These are phyloP conservation scores for Nycteola revayana DNA, from an alignment of 2,888 invertebrate genomes.

Conservation along the genomic window DNA sequence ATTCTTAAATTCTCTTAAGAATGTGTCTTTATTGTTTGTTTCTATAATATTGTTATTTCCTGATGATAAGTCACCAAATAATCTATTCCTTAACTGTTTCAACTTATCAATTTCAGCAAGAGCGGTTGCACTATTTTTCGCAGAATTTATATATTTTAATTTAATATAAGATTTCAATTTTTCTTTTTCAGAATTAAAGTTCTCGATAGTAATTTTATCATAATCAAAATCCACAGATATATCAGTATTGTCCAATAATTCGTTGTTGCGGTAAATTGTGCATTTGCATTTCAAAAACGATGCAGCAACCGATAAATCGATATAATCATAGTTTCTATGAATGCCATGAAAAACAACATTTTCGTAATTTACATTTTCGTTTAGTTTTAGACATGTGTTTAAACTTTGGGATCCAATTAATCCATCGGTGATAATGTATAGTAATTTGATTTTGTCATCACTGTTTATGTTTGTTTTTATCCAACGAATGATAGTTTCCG, in stretches of 20 bases:
- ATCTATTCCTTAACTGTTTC: slow-evolving; percentile 30
- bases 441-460: neutral
- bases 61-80: slow-evolving; percentile 28
- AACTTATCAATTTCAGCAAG: slow-evolving; percentile 39
- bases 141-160: slow-evolving; percentile 36
- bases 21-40: slow-evolving; percentile 31
- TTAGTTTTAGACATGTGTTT: slow-evolving; percentile 23
- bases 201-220: slow-evolving; percentile 31
- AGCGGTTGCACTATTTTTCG: slow-evolving; percentile 23
- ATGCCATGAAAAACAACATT: slow-evolving; percentile 37
- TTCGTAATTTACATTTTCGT: slow-evolving; percentile 36
- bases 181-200: slow-evolving; percentile 36
- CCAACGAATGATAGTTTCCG: neutral
- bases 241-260: slow-evolving; percentile 31
- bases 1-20: slow-evolving; percentile 27
- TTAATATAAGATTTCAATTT: slow-evolving; percentile 41
- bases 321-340: slow-evolving; percentile 6
- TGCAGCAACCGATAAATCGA: slow-evolving; percentile 37
- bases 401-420: slow-evolving; percentile 4
- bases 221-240: slow-evolving; percentile 43
- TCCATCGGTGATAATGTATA: neutral
- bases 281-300: slow-evolving; percentile 20
- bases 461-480: neutral
- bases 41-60: slow-evolving; percentile 17
- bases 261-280: slow-evolving; percentile 33